A percentile compares a stretch with the other conserved stretches of the same genome.
Evolutionary conservation across 2,888 invertebrate species (phyloP).

Genomic region (Apocheima hispidaria): DNA sequence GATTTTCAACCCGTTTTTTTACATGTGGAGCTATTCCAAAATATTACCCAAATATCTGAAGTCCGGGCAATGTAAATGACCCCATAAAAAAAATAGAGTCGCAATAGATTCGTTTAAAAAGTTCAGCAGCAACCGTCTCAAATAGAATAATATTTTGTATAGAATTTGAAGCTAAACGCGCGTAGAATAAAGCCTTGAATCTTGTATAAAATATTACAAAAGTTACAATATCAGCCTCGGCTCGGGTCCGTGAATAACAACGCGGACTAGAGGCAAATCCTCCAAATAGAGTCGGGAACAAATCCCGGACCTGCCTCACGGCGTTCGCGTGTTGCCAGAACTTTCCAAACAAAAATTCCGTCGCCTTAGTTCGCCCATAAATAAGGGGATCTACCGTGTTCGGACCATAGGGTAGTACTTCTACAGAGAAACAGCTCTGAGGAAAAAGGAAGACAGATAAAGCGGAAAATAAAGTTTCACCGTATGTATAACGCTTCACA

Average conservation of each 20-base stretch:
- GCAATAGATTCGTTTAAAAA: slow-evolving; percentile 1
- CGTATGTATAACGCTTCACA: too few species aligned
- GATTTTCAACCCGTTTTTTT: not conserved
- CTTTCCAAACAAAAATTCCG: slow-evolving; percentile 55
- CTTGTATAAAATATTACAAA: slow-evolving; percentile 55
- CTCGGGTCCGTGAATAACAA: slow-evolving; percentile 52
- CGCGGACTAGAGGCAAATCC: slow-evolving; percentile 36
- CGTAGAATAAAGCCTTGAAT: slow-evolving; percentile 49
- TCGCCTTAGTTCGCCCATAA: slow-evolving; percentile 56
- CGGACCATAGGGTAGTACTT: slow-evolving; percentile 22
- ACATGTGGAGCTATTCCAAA: too few species aligned
- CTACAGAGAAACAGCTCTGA: not conserved
- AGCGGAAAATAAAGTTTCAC: too few species aligned
- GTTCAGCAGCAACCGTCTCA: slow-evolving; percentile 10
- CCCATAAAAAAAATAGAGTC: not conserved
- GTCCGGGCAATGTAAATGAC: too few species aligned
- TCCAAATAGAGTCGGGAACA: slow-evolving; percentile 50
- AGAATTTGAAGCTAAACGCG: slow-evolving; percentile 49
- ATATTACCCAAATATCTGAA: not conserved
- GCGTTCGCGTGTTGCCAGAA: slow-evolving; percentile 44
- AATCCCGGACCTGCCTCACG: slow-evolving; percentile 58
- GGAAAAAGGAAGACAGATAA: too few species aligned
- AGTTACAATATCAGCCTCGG: slow-evolving; percentile 56
- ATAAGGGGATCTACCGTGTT: slow-evolving; percentile 56
- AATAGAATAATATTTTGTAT: slow-evolving; percentile 54